These are phyloP conservation scores for Channallabes apus DNA, from an alignment of 2,797 vertebrate species.

Conservation along the genomic window DNA sequence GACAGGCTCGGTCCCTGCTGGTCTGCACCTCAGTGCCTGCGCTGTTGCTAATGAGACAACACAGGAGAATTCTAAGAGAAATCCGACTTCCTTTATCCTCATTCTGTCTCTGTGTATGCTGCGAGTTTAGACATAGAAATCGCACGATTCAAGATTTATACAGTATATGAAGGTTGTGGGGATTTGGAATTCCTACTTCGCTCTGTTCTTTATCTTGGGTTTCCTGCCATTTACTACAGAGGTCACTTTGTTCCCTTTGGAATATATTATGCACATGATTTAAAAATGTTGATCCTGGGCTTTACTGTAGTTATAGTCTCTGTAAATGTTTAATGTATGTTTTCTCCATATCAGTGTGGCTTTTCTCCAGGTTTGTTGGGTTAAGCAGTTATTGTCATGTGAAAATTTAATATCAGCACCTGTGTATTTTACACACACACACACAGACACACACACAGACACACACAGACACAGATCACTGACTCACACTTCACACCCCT, in stretches of 20 bases:
- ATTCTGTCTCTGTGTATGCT: conserved; percentile 11
- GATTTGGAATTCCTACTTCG: background rate
- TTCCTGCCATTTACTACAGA: background rate
- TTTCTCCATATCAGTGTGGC: background rate
- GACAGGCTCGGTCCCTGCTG: conserved; percentile 18
- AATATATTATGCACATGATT: background rate
- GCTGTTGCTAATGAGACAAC: conserved; percentile 50
- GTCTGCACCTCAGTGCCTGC: conserved; percentile 30
- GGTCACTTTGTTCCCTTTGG: background rate
- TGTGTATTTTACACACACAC: conserved; percentile 22
- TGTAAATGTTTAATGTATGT: background rate
- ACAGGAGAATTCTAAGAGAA: conserved; percentile 45
- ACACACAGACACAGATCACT: conserved; percentile 32
- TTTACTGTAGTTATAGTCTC: background rate
- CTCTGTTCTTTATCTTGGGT: background rate
- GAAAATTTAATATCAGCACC: conserved; percentile 23
- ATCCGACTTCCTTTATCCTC: conserved; percentile 12
- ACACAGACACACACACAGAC: conserved; percentile 23
- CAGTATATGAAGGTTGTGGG: background rate
- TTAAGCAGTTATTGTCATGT: conserved; percentile 7
- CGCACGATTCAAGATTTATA: background rate
- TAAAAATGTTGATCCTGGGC: background rate
- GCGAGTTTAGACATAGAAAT: background rate
- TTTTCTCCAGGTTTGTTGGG: background rate
- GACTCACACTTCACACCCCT: conserved; percentile 42